Evolutionary conservation across 2,113 vertebrate species (phyloP).

Genomic region (Dolichallabes microphthalmus): DNA sequence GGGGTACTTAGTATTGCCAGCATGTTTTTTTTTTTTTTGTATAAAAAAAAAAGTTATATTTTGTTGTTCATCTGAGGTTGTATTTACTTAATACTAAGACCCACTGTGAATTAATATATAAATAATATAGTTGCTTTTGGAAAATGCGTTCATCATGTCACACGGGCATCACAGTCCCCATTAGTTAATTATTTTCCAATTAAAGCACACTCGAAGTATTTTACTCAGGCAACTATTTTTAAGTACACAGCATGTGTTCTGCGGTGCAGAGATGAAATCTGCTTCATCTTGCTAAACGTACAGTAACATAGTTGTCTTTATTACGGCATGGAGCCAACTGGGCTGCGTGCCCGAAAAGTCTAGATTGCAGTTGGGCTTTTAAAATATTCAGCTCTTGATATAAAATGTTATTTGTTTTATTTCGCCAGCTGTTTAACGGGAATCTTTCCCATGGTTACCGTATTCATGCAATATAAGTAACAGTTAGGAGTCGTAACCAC

Average conservation of each 20-base stretch:
- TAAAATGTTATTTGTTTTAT: constrained; percentile 7
- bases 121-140: not conserved
- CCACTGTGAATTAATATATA: too few species aligned
- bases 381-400: constrained; percentile 31
- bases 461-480: not conserved
- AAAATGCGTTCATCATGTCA: not conserved
- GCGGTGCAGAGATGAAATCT: not conserved
- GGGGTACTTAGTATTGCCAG: too few species aligned
- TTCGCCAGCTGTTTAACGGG: constrained; percentile 9
- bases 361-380: constrained; percentile 20
- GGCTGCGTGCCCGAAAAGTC: not conserved
- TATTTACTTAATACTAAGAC: too few species aligned
- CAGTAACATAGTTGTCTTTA: not conserved
- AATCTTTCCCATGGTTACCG: constrained; percentile 15
- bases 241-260: not conserved
- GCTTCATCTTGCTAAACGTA: not conserved
- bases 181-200: not conserved
- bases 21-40: too few species aligned
- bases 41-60: too few species aligned
- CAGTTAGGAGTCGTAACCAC: not conserved
- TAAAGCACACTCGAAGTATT: not conserved
- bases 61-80: too few species aligned
- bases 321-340: not conserved
- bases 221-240: not conserved
- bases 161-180: not conserved